Percentiles rank a stretch among this genome's conserved stretches.
Evolutionary conservation across 2,888 invertebrate genomes (phyloP).

Genomic region (Heliconius erato): DNA sequence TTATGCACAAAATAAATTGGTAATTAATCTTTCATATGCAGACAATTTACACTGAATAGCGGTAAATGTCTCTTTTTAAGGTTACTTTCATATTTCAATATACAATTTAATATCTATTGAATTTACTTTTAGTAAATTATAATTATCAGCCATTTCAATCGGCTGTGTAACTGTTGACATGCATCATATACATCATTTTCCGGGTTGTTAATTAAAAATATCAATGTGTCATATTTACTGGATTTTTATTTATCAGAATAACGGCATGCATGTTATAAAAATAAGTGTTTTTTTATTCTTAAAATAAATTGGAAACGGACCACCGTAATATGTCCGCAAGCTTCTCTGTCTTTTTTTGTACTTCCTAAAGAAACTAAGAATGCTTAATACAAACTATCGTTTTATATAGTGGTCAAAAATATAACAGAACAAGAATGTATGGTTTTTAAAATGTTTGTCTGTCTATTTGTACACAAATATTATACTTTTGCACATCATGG

Average conservation of each 20-base stretch:
- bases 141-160: background rate
- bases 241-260: background rate
- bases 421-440: too few relatives aligned
- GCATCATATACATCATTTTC: background rate
- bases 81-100: conserved; percentile 46
- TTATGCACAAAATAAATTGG: conserved; percentile 50
- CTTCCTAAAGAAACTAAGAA: too few relatives aligned
- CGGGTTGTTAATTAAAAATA: background rate
- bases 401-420: too few relatives aligned
- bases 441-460: too few relatives aligned
- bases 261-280: background rate
- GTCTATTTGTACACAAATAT: too few relatives aligned
- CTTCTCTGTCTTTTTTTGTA: too few relatives aligned
- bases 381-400: too few relatives aligned
- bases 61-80: conserved; percentile 45
- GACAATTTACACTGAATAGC: conserved; percentile 37
- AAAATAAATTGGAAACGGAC: background rate
- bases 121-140: background rate
- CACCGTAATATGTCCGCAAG: too few relatives aligned
- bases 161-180: background rate
- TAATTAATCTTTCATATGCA: conserved; percentile 50
- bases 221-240: background rate
- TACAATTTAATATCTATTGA: background rate
- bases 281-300: background rate
- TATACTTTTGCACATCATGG: too few relatives aligned